Base-by-base conservation (phyloP, 2,113 vertebrate genomes). In the Mystacornis crossleyi region DNA sequence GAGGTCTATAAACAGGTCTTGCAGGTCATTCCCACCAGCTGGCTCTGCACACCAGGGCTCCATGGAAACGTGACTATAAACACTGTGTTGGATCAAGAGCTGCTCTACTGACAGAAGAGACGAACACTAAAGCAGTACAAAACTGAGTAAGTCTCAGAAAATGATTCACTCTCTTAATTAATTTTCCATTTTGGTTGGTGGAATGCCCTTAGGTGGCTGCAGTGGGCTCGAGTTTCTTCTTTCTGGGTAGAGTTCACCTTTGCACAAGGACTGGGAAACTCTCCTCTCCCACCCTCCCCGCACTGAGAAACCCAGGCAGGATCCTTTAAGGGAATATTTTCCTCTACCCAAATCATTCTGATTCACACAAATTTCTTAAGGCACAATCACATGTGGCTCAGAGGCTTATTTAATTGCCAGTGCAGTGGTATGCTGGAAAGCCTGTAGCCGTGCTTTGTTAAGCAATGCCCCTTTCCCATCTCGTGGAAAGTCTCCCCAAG, bases 1-100 rank as follows among this genome's bases (percentile, higher is more conserved):
- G 94, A 96, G 93, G 94, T 95, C 95, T 96, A 14, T 93, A 95
- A 97, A 96, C 96, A 95, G 95, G 96, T 97, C 96, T 86, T 97
- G 93, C 96, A 95, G 96, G 96, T 95, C 96, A 97, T 83, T 89
- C 72, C 1, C 86, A 64, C 75, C 89, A 66, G 72, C 89, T 91
- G 86, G 93, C 94, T 96, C 80, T 58, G 83, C 77, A 79, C 10
- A 8, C 73, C 93, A 61, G 61, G 53, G 61, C 77, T 94, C 95
- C 96, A 94, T 96, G 95, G 96, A 95, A 95, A 95, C 93, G 4
- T 79, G 80, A 55, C 95, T 89, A 9, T 96, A 96, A 96, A 94
- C 89, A 96, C 57, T 14, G 10, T 18, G 54, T 57, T 95, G 94
- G 95, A 96, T 91, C 89, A 57, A 79, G 91, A 86, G 81, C 77